These are phyloP conservation scores for Alectoris magna DNA, from an alignment of 2,797 vertebrate species.

Conservation along the genomic window DNA sequence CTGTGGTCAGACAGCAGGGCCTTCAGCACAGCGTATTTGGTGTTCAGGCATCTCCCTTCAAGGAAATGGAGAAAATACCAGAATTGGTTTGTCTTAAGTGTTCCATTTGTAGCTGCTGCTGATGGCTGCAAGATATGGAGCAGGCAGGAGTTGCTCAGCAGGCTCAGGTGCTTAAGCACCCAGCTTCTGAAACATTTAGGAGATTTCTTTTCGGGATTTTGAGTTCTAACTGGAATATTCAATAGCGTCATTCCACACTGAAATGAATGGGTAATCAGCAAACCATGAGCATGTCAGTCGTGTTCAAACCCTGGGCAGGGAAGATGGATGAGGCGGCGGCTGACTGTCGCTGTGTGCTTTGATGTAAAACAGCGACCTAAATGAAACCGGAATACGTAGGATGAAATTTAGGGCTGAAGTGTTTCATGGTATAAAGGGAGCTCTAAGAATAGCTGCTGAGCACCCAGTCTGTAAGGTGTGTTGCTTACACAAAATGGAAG, in stretches of 20 bases:
- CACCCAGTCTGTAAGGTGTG: not conserved
- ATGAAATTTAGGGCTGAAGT: slow-evolving; percentile 6
- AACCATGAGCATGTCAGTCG: not conserved
- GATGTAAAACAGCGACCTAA: slow-evolving; percentile 16
- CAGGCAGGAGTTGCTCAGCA: not conserved
- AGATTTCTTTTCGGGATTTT: not conserved
- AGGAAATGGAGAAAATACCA: not conserved
- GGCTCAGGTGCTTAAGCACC: not conserved
- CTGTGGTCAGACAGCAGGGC: not conserved
- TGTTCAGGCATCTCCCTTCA: not conserved
- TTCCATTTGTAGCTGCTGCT: not conserved
- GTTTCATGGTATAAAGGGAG: not conserved
- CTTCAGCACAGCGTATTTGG: accelerated
- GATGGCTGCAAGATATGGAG: not conserved
- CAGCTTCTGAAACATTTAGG: not conserved
- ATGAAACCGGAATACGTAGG: not conserved
- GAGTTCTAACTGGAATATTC: not conserved
- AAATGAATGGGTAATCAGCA: not conserved
- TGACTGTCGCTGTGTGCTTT: not conserved
- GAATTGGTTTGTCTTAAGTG: not conserved
- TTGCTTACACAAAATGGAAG: not conserved
- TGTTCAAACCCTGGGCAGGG: not conserved
- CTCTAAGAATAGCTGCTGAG: slow-evolving; percentile 9
- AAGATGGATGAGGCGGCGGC: slow-evolving; percentile 2
- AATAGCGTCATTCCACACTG: not conserved